A percentile compares a stretch with the other conserved stretches of the same genome.
Evolutionary conservation across 37 sponge, comb jelly and placozoan species (phyloP).

Genomic region (Halichondria panicea): DNA sequence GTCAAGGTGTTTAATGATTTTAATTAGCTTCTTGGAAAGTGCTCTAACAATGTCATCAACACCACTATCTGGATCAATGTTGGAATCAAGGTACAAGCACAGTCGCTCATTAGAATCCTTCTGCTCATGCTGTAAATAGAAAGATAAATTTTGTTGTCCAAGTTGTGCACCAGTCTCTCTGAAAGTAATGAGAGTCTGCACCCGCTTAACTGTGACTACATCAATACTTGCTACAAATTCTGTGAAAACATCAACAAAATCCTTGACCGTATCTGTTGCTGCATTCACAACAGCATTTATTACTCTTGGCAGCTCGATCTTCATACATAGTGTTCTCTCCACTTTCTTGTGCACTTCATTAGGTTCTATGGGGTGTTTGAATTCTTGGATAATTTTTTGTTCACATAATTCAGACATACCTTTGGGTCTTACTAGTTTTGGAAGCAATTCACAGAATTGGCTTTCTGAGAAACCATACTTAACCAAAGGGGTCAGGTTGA

Average conservation of each 20-base stretch:
- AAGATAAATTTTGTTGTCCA: background rate
- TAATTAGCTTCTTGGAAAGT: background rate
- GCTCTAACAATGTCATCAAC: background rate
- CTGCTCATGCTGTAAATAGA: background rate
- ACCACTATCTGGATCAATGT: background rate
- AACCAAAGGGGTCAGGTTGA: background rate
- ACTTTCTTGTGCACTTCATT: no score
- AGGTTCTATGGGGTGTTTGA: no score
- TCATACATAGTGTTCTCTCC: no score
- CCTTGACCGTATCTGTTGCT: no score
- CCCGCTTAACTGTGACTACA: background rate
- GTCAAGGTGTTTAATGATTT: background rate
- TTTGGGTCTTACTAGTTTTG: constrained; percentile 24
- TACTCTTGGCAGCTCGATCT: no score
- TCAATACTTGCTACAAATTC: background rate
- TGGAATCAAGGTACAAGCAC: constrained; percentile 11
- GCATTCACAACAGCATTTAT: no score
- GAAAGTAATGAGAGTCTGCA: constrained; percentile 7
- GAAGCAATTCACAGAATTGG: constrained; percentile 22
- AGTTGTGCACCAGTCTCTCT: background rate
- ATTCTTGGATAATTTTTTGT: constrained; percentile 9
- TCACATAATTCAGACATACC: constrained; percentile 2
- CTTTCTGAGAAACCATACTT: background rate
- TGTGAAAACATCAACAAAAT: no score
- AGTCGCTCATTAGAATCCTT: background rate